Evolutionary conservation across 2,113 vertebrate genomes (phyloP), one percentile per base, ranked within the genome.

Genomic region (Psilopsiagon aymara): DNA sequence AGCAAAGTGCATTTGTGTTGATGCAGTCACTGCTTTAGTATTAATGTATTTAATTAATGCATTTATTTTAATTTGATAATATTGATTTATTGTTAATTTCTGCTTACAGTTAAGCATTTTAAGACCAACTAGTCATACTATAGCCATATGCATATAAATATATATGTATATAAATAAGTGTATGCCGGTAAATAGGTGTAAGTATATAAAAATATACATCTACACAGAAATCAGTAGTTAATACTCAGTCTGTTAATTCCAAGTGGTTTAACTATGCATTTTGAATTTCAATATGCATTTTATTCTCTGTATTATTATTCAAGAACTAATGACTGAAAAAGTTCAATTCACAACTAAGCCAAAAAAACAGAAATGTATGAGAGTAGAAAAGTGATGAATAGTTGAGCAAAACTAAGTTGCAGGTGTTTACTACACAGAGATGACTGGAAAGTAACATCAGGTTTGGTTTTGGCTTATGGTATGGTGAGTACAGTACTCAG

Each of bases 301-400:
- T 83, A 68, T 88, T 43, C 23, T 57, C 25, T 55, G 7, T 67
- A 37, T 37, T 37, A 37, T 37, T 37, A 21, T 53, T 88, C 53
- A 71, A 63, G 20, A 37, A 53, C 0, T 2, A 20, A 27, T 55
- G 23, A 29, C 23, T 59, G 14, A 93, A 85, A 85, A 25, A 62
- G 18, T 59, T 75, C 29, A 15, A 41, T 76, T 76, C 59, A 79
- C 29, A 77, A 57, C 44, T 73, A 66, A 82, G 7, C 6, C 28
- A 60, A 85, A 79, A 33, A 0, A 3, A 3, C 12, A 1, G 67
- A 89, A 86, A 27, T 3, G 0, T 28, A 3, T 27, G 55, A 70
- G 10, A 90, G 9, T 20, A 80, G 49, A 76, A 76, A 85, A 59
- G 5, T 10, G 59, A 91, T 47, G 46, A 86, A 64, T 13, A 75